phyloP scores from a whole-genome alignment of 2,113 vertebrate genomes.

The Marcusenius ussheri region DNA sequence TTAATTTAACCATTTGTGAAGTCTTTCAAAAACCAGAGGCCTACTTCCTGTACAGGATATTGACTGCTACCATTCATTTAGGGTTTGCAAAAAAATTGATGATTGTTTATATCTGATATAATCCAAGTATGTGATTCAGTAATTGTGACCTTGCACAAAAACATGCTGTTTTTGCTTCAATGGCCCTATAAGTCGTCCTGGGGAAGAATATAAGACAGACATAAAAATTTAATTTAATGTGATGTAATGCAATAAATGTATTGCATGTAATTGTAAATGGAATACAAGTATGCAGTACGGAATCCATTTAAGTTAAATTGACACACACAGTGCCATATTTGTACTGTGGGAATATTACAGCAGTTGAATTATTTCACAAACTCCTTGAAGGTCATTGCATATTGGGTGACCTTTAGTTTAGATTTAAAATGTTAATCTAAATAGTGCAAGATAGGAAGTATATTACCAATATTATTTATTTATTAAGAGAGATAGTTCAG shows the following conservation, averaged over 20 bases:
- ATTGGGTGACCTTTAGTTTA: background rate
- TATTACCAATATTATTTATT: background rate
- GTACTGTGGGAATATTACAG: background rate
- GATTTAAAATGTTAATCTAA: background rate
- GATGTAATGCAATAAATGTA: background rate
- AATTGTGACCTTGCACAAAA: background rate
- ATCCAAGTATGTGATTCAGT: background rate
- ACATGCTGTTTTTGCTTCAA: background rate
- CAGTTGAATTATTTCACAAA: background rate
- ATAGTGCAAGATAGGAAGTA: background rate
- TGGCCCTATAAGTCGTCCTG: background rate
- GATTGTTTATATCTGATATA: background rate
- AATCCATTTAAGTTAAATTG: background rate
- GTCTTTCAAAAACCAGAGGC: background rate
- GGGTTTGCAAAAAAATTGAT: background rate
- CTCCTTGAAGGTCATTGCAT: background rate
- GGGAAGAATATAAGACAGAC: background rate
- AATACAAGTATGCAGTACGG: background rate
- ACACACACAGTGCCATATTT: background rate
- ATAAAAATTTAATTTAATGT: background rate
- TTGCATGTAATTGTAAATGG: background rate
- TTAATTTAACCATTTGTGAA: background rate
- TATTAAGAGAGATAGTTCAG: background rate
- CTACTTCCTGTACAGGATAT: background rate
- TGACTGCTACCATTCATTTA: background rate